These are phyloP conservation scores for Papilio gigon DNA, from an alignment of 2,888 invertebrate species.

Conservation along the genomic window DNA sequence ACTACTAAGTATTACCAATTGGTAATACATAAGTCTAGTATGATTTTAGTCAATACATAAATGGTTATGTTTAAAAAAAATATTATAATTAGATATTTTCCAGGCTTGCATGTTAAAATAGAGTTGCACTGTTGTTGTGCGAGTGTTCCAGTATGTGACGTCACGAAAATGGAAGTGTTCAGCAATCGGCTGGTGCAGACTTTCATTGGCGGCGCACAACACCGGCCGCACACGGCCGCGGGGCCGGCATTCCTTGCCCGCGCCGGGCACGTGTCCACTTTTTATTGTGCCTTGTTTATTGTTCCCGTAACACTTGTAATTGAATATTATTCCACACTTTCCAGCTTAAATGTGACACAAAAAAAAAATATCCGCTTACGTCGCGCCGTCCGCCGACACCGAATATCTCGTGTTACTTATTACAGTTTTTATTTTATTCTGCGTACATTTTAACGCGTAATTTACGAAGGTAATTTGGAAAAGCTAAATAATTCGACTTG, in stretches of 20 bases:
- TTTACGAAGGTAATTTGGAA: neutral
- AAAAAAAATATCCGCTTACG: slow-evolving; percentile 38
- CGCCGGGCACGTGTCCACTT: slow-evolving; percentile 53
- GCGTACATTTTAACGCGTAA: slow-evolving; percentile 4
- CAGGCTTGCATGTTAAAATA: slow-evolving; percentile 11
- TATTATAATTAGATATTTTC: too few relatives aligned
- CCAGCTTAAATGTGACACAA: slow-evolving; percentile 31
- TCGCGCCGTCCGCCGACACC: slow-evolving; percentile 31
- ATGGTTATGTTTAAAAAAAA: too few relatives aligned
- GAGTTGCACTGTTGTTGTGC: slow-evolving; percentile 43
- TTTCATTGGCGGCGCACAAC: slow-evolving; percentile 76
- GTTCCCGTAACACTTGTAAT: slow-evolving; percentile 58
- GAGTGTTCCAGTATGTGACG: slow-evolving; percentile 45
- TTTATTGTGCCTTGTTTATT: slow-evolving; percentile 64
- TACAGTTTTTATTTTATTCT: slow-evolving; percentile 21
- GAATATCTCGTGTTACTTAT: slow-evolving; percentile 23
- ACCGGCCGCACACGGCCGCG: slow-evolving; percentile 55
- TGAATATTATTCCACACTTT: slow-evolving; percentile 53
- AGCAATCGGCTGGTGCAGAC: slow-evolving; percentile 60
- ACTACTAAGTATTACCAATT: too few relatives aligned
- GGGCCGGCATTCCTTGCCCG: slow-evolving; percentile 51
- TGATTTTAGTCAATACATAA: too few relatives aligned
- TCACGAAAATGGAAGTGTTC: slow-evolving; percentile 51
- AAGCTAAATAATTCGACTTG: neutral
- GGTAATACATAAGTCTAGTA: too few relatives aligned